phyloP scores from a whole-genome alignment of 2,113 vertebrate genomes.

The Lagenorhynchus albirostris region DNA sequence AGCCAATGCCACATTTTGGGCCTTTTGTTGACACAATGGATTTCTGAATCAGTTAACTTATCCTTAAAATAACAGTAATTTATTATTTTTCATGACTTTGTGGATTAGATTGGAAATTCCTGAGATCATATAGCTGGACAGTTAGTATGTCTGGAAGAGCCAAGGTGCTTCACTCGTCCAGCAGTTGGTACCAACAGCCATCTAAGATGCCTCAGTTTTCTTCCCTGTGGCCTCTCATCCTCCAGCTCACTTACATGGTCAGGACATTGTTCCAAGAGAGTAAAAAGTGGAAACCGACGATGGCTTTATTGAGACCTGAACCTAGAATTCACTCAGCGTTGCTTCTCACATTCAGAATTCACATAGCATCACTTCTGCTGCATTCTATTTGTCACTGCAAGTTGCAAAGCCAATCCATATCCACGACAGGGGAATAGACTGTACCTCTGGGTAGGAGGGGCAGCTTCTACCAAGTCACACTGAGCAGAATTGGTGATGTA shows the following conservation, averaged over 20 bases:
- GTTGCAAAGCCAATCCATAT: not conserved
- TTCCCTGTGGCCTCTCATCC: not conserved
- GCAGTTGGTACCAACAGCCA: not conserved
- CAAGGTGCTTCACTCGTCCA: not conserved
- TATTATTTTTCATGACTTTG: not conserved
- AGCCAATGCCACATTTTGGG: not conserved
- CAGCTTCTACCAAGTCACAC: not conserved
- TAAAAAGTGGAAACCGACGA: not conserved
- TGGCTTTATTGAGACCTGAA: not conserved
- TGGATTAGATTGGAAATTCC: not conserved
- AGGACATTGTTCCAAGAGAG: not conserved
- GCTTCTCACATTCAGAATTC: not conserved
- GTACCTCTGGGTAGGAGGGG: not conserved
- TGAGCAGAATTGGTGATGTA: not conserved
- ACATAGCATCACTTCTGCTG: not conserved
- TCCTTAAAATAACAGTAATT: not conserved
- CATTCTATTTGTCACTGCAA: not conserved
- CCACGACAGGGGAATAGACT: not conserved
- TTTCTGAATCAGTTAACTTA: slow-evolving; percentile 13
- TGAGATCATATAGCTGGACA: not conserved
- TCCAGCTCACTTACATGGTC: not conserved
- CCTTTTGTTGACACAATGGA: not conserved
- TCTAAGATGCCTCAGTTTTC: not conserved
- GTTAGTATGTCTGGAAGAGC: not conserved
- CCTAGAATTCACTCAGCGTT: not conserved